Base-by-base conservation (phyloP, 2,113 vertebrate species). In the Thamnophis sirtalis region DNA sequence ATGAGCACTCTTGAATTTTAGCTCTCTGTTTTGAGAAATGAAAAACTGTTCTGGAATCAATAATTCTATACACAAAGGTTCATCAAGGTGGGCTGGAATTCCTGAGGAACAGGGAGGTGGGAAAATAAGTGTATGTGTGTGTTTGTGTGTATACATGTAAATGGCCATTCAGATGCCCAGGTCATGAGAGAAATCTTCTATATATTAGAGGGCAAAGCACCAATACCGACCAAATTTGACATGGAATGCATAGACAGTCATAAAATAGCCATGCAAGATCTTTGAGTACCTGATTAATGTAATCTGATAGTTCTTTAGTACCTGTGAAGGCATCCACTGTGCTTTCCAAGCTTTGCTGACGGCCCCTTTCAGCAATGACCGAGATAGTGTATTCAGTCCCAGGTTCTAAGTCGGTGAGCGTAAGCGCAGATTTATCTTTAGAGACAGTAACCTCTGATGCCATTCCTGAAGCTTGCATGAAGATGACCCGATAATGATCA, bases 291-390 rank as follows among this genome's bases (percentile, higher is more conserved):
- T 49, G 24, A 86, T 55, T 33, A 80, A 85, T 0, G 5, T 54
- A 21, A 73, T 53, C 33, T 33, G 15, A 13, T 1, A 24, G 73
- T 43, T 80, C 17, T 60, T 33, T 11, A 11, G 28, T 98, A 99
- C 99, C 99, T 98, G 99, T 99, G 96, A 98, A 99, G 19, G 98
- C 99, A 11, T 99, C 98, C 86, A 99, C 99, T 0, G 98, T 99
- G 54, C 98, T 98, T 28, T 98, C 98, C 3, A 98, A 93, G 94
- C 99, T 99, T 94, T 99, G 98, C 94, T 99, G 99, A 43, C 99
- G 97, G 54, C 99, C 99, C 91, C 99, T 97, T 94, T 98, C 98
- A 0, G 99, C 99, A 0, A 98, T 98, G 87, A 99, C 97, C 0
- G 98, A 99, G 93, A 99, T 98, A 60, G 98, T 99, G 96, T 99